Conservation (phyloP, 92 coral and sea anemone species). For the Parazoanthus darwini region DNA sequence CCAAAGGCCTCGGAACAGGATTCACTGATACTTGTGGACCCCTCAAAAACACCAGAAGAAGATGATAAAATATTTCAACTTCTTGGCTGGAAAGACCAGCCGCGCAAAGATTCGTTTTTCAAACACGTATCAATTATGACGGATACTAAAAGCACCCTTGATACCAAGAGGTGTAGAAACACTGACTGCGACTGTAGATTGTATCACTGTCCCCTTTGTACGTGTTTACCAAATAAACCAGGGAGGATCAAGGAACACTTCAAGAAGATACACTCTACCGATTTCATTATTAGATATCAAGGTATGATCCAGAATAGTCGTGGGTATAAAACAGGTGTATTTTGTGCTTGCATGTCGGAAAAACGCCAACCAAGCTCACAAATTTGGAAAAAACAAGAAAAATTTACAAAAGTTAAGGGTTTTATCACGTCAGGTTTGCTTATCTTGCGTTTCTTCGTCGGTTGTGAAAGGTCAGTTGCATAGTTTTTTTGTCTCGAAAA, state of each 20-base stretch:
- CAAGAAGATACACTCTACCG: constrained; percentile 79
- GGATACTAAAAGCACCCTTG: constrained; percentile 47
- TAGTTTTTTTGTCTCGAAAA: no score
- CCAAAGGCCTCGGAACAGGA: constrained; percentile 58
- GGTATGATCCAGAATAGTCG: constrained; percentile 43
- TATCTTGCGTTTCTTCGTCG: no score
- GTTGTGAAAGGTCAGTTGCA: no score
- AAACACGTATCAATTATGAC: constrained; percentile 72
- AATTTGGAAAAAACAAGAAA: no score
- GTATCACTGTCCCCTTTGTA: constrained; percentile 88
- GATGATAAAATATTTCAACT: constrained; percentile 80
- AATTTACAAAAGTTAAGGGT: no score
- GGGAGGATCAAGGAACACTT: constrained; percentile 89
- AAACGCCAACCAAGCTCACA: no score
- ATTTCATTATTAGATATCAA: constrained; percentile 80
- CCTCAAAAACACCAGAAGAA: constrained; percentile 49
- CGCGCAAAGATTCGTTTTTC: constrained; percentile 52
- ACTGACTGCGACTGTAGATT: constrained; percentile 87
- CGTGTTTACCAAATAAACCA: constrained; percentile 87
- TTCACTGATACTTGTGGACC: constrained; percentile 54
- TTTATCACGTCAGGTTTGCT: no score
- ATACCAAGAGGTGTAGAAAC: constrained; percentile 70
- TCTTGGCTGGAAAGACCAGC: constrained; percentile 55
- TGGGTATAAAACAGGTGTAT: background rate
- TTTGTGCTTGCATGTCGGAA: no score